These are phyloP conservation scores for Heliconius himera DNA, from an alignment of 1,140 invertebrate species.

Conservation along the genomic window DNA sequence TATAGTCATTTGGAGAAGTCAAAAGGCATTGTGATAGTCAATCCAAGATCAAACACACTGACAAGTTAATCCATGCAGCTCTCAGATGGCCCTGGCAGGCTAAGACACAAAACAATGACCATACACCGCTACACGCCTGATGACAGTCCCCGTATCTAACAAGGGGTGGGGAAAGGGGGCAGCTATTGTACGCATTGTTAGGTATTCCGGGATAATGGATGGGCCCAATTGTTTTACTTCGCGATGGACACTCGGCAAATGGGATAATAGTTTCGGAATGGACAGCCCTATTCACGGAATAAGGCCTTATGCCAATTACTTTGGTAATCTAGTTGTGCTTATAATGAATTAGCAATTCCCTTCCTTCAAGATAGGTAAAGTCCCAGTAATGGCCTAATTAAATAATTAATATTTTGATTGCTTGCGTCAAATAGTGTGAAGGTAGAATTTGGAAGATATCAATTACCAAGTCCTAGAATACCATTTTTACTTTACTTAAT, in stretches of 20 bases:
- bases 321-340: background rate
- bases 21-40: background rate
- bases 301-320: constrained; percentile 4
- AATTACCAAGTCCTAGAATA: too few relatives aligned
- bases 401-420: too few relatives aligned
- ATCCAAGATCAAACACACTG: constrained; percentile 1
- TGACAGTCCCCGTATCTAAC: constrained; percentile 27
- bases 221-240: constrained; percentile 29
- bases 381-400: too few relatives aligned
- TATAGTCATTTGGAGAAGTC: background rate
- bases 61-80: constrained; percentile 11
- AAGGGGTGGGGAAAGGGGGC: constrained; percentile 8
- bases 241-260: constrained; percentile 29
- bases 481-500: too few relatives aligned
- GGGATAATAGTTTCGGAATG: constrained; percentile 33
- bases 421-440: too few relatives aligned
- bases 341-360: background rate
- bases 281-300: background rate
- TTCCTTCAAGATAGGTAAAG: too few relatives aligned
- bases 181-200: constrained; percentile 28
- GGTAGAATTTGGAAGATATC: too few relatives aligned
- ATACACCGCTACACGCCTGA: constrained; percentile 20
- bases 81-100: constrained; percentile 17
- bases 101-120: constrained; percentile 25
- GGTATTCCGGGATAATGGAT: constrained; percentile 31